Evolutionary conservation across 2,888 invertebrate species (phyloP).

Genomic region (Hipparchia semele): DNA sequence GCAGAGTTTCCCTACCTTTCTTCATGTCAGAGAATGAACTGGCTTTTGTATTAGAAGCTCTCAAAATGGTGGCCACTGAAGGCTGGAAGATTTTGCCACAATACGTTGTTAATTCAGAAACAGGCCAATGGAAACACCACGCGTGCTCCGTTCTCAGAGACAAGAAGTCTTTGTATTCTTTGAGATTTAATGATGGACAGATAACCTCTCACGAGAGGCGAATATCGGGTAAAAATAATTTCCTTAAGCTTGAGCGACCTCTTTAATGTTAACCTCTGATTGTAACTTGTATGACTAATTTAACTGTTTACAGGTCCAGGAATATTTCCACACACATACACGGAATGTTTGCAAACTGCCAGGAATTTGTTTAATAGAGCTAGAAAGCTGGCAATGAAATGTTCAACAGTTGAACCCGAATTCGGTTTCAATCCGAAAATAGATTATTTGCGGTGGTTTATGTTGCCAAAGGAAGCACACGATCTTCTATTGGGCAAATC

Average conservation of each 20-base stretch:
- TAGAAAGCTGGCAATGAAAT: constrained; percentile 89
- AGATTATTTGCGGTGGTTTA: constrained; percentile 92
- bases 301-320: constrained; percentile 80
- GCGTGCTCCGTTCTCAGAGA: constrained; percentile 91
- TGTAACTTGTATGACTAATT: constrained; percentile 5
- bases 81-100: constrained; percentile 95
- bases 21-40: constrained; percentile 91
- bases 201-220: constrained; percentile 89
- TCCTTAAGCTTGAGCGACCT: not conserved
- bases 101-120: constrained; percentile 93
- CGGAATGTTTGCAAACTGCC: constrained; percentile 91
- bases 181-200: constrained; percentile 89
- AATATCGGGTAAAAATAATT: constrained; percentile 79
- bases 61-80: constrained; percentile 94
- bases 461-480: constrained; percentile 94
- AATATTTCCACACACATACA: constrained; percentile 88
- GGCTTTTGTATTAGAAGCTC: constrained; percentile 91
- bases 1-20: constrained; percentile 92
- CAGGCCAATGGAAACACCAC: constrained; percentile 95
- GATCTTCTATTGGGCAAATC: constrained; percentile 88
- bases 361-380: constrained; percentile 90
- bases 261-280: not conserved
- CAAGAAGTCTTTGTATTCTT: constrained; percentile 90
- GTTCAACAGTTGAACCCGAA: constrained; percentile 88
- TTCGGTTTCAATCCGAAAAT: constrained; percentile 87